A percentile compares a stretch with the other conserved stretches of the same genome.
Evolutionary conservation across 2,113 vertebrate species (phyloP).

Genomic region (human (Homo sapiens)): DNA sequence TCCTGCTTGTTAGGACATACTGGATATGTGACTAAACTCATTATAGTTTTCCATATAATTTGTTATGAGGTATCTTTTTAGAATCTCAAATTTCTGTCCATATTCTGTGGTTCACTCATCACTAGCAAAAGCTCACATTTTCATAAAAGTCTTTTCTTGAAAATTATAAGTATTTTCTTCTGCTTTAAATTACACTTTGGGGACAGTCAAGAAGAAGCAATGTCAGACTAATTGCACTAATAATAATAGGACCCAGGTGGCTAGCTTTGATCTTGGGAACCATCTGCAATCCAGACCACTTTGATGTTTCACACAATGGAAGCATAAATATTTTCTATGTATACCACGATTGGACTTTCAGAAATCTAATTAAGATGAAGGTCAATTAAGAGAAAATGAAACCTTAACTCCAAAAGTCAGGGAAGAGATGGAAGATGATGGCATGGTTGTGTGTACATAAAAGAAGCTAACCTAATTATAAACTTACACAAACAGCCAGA

Average conservation of each 20-base stretch:
- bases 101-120: neutral
- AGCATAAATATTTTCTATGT: slow-evolving; percentile 79
- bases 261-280: slow-evolving; percentile 75
- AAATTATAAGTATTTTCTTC: slow-evolving; percentile 67
- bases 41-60: neutral
- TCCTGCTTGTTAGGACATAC: neutral
- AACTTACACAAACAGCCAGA: slow-evolving; percentile 74
- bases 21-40: neutral
- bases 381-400: slow-evolving; percentile 78
- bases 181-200: slow-evolving; percentile 68
- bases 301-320: slow-evolving; percentile 78
- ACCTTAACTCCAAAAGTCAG: slow-evolving; percentile 68
- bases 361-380: slow-evolving; percentile 77
- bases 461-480: slow-evolving; percentile 72
- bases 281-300: slow-evolving; percentile 73
- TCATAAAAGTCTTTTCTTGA: slow-evolving; percentile 59
- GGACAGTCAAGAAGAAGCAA: slow-evolving; percentile 66
- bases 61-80: slow-evolving; percentile 1
- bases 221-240: slow-evolving; percentile 73
- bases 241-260: slow-evolving; percentile 69
- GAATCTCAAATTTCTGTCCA: neutral
- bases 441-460: slow-evolving; percentile 66
- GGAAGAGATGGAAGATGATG: slow-evolving; percentile 57
- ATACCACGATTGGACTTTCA: slow-evolving; percentile 66
- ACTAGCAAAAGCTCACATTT: slow-evolving; percentile 47